Conservation (phyloP, 2,113 vertebrate species). For the Vombatus ursinus region DNA sequence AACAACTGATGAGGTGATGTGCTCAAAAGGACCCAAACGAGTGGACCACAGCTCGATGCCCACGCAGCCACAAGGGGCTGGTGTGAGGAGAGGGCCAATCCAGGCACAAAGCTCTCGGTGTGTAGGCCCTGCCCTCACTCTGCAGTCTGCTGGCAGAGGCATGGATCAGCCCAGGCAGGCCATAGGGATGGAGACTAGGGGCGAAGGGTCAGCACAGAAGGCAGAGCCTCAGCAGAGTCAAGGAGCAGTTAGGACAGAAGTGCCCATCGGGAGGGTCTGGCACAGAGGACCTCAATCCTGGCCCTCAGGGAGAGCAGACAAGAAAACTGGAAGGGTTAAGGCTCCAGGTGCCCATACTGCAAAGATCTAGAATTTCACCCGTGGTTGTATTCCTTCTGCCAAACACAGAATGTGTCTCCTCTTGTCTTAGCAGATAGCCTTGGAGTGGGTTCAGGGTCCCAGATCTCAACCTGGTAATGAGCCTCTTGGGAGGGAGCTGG, state of each 20-base stretch:
- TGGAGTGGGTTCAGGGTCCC: neutral
- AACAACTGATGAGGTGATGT: neutral
- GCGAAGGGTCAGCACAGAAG: neutral
- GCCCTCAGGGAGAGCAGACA: neutral
- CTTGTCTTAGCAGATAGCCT: neutral
- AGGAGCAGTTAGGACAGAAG: neutral
- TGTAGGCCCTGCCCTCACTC: neutral
- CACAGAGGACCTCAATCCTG: neutral
- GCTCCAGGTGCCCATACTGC: neutral
- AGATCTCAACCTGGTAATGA: neutral
- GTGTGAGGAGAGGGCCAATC: neutral
- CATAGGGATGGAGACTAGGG: neutral
- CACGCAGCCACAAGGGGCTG: neutral
- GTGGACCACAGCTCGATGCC: neutral
- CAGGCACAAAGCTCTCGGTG: neutral
- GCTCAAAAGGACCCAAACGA: neutral
- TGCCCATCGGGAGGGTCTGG: neutral
- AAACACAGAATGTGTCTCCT: neutral
- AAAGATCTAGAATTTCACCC: neutral
- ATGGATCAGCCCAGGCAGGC: neutral
- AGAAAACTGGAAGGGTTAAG: neutral
- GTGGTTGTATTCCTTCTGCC: neutral
- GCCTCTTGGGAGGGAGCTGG: neutral
- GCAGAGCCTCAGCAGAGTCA: neutral
- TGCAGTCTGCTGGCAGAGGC: too few relatives aligned